Base-by-base conservation (phyloP, 2,113 vertebrate species). In the Brachyistius frenatus region DNA sequence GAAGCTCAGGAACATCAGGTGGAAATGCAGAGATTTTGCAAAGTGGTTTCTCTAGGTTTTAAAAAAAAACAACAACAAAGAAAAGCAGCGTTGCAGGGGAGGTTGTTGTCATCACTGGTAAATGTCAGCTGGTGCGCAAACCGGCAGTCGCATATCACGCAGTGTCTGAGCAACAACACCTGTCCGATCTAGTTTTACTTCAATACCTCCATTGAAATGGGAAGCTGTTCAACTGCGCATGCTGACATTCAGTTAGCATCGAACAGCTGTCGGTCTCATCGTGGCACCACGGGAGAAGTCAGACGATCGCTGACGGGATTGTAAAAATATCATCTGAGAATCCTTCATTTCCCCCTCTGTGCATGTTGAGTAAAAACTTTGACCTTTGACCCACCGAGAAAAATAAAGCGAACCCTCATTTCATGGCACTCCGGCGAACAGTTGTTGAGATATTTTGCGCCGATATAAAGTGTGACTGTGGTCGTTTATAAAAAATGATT, bases 1-100 rank as follows among this genome's bases (percentile, higher is more conserved):
- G 57, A 36, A 75, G 54, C 70, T 57, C 16, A 13, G 41, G 58
- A 85, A 81, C 63, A 67, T 81, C 76, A 80, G 65, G 66, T 66
- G 63, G 73, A 84, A 67, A 69, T 14, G 16, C 37, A 65, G 37
- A 0, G 50, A 76, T 66, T 62, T 36, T 8, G 11, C 74, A 35
- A 53, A 83, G 68, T 37, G 53, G 55, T 58, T 70, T 39, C 44
- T 70, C 47, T 15, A 68, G 41, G n/a, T 33, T 60, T 66, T 68
- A 14, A 14, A 41, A 30, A 50, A 71, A 7, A 2, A 35, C n/a
- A 50, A 30, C 9, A 39, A 53, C 44, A 52, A 46, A 36, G 0
- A 30, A 37, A 52, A 23, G 47, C 33, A 60, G 67, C 7, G 30
- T 54, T n/a, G 44, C 14, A 30, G 10, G 52, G 14, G 41, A 8